Percentiles rank a stretch among this genome's conserved stretches.
These are phyloP conservation scores for Thunnus thynnus DNA, from an alignment of 2,113 vertebrate genomes.

Conservation along the genomic window DNA sequence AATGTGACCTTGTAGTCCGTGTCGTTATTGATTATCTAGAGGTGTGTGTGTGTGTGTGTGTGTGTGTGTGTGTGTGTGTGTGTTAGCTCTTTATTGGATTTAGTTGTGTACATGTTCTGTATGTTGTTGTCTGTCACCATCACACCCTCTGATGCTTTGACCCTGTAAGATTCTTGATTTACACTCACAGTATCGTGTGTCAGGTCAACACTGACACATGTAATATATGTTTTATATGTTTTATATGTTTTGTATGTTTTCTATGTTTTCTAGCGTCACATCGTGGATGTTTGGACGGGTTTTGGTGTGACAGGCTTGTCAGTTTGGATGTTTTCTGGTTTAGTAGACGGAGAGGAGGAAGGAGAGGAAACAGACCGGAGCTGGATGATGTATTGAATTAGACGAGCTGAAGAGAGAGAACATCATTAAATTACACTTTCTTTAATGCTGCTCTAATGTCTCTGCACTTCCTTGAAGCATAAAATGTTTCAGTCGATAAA, in stretches of 20 bases:
- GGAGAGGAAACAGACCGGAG: constrained; percentile 3
- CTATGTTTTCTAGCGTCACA: no score
- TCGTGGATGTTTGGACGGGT: not conserved
- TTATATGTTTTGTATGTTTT: no score
- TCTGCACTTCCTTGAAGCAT: not conserved
- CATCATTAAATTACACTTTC: not conserved
- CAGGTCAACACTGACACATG: no score
- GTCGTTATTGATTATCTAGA: constrained; percentile 58
- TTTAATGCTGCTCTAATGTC: not conserved
- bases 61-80: constrained; percentile 18
- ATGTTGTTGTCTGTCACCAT: not conserved
- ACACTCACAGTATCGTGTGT: no score
- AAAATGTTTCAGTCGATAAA: not conserved
- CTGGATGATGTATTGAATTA: constrained; percentile 12
- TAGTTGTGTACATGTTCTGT: constrained; percentile 10
- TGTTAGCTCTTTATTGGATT: constrained; percentile 4
- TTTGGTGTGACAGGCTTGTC: not conserved
- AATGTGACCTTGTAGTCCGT: constrained; percentile 45
- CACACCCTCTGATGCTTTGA: not conserved
- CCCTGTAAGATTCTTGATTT: no score
- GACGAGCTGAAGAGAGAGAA: not conserved
- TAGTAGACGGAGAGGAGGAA: not conserved
- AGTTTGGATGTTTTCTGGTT: not conserved
- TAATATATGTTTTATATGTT: no score
- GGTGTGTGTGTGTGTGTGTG: constrained; percentile 24